Percentiles rank a stretch among this genome's conserved stretches.
Conservation (phyloP, 2,113 vertebrate species). For the Dinomys branickii region DNA sequence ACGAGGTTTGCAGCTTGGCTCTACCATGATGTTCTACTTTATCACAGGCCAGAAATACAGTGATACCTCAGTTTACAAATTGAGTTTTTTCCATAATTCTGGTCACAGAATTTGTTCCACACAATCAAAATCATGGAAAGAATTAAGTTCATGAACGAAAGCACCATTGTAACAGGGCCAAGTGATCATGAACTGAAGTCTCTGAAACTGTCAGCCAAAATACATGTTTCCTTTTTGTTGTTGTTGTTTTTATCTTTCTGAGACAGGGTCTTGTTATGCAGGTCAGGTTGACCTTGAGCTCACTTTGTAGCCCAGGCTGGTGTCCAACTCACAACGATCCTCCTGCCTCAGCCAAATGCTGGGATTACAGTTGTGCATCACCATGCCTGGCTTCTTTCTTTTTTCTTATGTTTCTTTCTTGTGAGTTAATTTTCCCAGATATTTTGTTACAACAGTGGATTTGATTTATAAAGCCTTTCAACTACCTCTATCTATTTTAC, state of each 20-base stretch:
- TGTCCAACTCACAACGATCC: no score
- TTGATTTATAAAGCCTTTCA: neutral
- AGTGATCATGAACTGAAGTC: neutral
- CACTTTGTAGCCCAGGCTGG: no score
- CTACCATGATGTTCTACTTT: neutral
- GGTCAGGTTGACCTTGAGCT: no score
- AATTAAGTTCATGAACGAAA: neutral
- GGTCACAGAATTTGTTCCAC: neutral
- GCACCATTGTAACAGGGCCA: neutral
- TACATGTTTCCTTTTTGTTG: neutral
- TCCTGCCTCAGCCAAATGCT: no score
- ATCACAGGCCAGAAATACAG: neutral
- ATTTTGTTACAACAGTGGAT: neutral
- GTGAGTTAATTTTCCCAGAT: neutral
- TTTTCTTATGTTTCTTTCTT: neutral
- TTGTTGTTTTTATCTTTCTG: no score
- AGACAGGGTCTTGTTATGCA: no score
- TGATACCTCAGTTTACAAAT: neutral
- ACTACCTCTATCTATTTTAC: neutral
- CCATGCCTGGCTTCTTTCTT: no score
- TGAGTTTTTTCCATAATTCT: neutral
- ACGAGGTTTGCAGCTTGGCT: neutral
- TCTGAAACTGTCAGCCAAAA: neutral
- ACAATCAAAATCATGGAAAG: neutral
- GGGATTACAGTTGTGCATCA: no score